phyloP scores from a whole-genome alignment of 2,113 vertebrate species.

The Vicugna pacos region DNA sequence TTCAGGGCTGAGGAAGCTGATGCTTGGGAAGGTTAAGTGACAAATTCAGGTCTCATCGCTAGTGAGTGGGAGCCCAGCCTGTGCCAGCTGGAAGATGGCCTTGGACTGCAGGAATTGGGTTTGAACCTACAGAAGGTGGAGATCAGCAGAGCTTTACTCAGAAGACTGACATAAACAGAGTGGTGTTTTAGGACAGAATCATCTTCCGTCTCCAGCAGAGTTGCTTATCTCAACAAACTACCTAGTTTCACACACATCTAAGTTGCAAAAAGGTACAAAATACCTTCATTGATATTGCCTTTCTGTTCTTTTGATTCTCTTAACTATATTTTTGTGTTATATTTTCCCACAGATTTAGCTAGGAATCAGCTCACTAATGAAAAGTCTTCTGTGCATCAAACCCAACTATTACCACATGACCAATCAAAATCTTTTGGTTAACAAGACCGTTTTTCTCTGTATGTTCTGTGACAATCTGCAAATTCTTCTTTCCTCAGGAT shows the following conservation, averaged over 20 bases:
- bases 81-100: not conserved
- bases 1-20: not conserved
- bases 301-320: constrained; percentile 3
- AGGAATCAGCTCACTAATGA: not conserved
- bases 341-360: not conserved
- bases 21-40: not conserved
- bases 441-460: not conserved
- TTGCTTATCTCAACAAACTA: not conserved
- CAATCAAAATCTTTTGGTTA: not conserved
- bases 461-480: not conserved
- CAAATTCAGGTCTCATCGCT: not conserved
- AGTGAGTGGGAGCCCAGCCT: not conserved
- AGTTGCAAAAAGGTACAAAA: not conserved
- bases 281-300: not conserved
- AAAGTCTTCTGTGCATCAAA: not conserved
- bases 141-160: not conserved
- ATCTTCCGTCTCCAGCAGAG: not conserved
- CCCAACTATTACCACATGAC: not conserved
- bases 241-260: not conserved
- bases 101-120: not conserved
- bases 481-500: not conserved
- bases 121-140: not conserved
- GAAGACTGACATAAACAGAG: not conserved
- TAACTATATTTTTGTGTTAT: not conserved
- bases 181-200: not conserved